Evolutionary conservation across 2,113 vertebrate genomes (phyloP).

Genomic region (Mugil cephalus): DNA sequence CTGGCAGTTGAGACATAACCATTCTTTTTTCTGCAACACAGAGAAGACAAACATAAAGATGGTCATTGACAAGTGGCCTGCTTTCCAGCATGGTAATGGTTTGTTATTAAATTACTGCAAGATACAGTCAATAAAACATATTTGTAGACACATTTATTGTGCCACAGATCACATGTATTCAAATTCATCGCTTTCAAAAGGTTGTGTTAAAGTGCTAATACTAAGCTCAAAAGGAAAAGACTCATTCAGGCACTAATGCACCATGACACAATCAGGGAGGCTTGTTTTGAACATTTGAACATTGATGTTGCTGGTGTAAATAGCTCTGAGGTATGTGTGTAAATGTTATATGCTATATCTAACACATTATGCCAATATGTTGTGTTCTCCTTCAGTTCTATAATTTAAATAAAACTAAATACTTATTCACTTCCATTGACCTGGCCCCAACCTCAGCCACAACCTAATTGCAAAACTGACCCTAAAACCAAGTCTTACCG

Average conservation of each 20-base stretch:
- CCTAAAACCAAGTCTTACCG: no score
- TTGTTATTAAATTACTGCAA: not conserved
- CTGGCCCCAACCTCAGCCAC: no score
- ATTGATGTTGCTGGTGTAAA: no score
- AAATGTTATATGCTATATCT: not conserved
- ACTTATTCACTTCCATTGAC: not conserved
- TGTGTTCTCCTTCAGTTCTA: not conserved
- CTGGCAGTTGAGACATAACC: constrained; percentile 99
- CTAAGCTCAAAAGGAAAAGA: no score
- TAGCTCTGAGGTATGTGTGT: not conserved
- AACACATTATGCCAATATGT: no score
- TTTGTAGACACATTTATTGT: not conserved
- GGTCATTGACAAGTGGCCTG: not conserved
- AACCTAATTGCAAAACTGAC: no score
- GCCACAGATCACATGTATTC: not conserved
- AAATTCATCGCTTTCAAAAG: no score
- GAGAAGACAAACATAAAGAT: constrained; percentile 9
- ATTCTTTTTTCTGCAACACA: constrained; percentile 95
- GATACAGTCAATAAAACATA: not conserved
- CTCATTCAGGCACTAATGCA: no score
- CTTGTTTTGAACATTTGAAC: no score
- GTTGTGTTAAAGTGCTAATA: no score
- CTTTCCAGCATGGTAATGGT: not conserved
- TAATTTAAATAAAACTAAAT: constrained; percentile 6
- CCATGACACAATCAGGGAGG: no score